Evolutionary conservation across 2,113 vertebrate genomes (phyloP).

Genomic region (Todiramphus saurophagus): DNA sequence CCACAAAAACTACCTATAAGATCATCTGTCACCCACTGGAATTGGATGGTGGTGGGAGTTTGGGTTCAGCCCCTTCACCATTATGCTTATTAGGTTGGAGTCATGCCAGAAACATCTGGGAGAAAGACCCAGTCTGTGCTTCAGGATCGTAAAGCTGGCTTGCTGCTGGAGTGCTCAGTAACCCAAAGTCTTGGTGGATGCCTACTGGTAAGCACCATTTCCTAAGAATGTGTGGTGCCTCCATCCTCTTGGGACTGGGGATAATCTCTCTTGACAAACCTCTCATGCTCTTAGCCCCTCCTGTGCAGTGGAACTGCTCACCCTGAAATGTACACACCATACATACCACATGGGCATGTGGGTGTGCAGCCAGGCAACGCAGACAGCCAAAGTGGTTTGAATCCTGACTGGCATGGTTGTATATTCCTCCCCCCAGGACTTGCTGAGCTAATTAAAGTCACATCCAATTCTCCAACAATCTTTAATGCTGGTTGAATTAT

Average conservation of each 20-base stretch:
- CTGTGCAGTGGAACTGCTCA: background rate
- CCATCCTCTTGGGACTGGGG: background rate
- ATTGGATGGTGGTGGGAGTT: background rate
- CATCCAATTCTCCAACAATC: background rate
- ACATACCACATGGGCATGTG: fast-evolving
- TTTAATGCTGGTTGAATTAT: background rate
- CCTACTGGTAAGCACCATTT: background rate
- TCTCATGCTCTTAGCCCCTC: background rate
- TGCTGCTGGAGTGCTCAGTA: background rate
- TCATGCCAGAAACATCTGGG: background rate
- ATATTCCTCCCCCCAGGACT: background rate
- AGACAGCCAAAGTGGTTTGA: background rate
- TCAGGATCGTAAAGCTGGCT: background rate
- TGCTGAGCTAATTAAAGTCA: background rate
- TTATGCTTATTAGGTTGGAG: background rate
- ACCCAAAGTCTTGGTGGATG: background rate
- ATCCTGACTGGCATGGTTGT: background rate
- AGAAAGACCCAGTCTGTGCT: background rate
- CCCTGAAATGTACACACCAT: background rate
- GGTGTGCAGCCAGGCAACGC: fast-evolving
- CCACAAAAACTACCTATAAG: background rate
- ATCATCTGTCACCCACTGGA: background rate
- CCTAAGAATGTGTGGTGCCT: background rate
- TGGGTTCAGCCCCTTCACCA: background rate
- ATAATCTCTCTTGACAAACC: background rate